A percentile compares a stretch with the other conserved stretches of the same genome.
Evolutionary conservation across 2,797 vertebrate genomes (phyloP).

Genomic region (Mormyrus hasselquistii): DNA sequence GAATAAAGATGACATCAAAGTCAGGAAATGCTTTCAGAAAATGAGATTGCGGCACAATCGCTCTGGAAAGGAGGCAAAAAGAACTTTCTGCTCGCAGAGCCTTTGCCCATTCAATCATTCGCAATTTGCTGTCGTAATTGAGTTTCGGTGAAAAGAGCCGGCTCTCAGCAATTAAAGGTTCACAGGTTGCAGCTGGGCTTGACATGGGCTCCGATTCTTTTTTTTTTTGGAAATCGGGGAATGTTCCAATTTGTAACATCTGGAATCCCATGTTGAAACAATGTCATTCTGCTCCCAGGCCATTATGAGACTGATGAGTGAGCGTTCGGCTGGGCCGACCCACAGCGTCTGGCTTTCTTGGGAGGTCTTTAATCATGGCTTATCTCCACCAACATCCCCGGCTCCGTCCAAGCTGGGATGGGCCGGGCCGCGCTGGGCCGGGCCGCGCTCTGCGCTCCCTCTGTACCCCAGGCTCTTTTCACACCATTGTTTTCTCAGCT

Average conservation of each 20-base stretch:
- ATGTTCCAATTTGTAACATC: constrained; percentile 67
- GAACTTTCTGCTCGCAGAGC: constrained; percentile 15
- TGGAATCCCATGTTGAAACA: constrained; percentile 70
- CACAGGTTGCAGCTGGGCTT: constrained; percentile 48
- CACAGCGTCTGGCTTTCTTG: constrained; percentile 66
- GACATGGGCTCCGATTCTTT: constrained; percentile 37
- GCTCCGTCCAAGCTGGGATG: constrained; percentile 20
- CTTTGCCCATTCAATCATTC: constrained; percentile 45
- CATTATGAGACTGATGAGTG: constrained; percentile 77
- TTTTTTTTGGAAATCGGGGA: constrained; percentile 17
- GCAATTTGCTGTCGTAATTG: constrained; percentile 43
- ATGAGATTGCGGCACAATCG: neutral
- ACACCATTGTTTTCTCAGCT: neutral
- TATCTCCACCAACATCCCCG: constrained; percentile 56
- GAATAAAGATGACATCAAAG: constrained; percentile 17
- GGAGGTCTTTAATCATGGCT: constrained; percentile 82
- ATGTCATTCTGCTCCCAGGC: constrained; percentile 58
- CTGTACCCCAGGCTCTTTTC: constrained; percentile 10
- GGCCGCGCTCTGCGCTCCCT: neutral
- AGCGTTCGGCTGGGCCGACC: constrained; percentile 66
- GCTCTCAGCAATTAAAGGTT: constrained; percentile 51
- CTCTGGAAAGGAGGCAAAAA: neutral
- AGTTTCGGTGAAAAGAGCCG: constrained; percentile 40
- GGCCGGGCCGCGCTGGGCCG: too few species aligned
- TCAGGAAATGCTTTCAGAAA: constrained; percentile 20